Conservation (phyloP, 2,113 vertebrate species). For the Toxotes jaculatrix region DNA sequence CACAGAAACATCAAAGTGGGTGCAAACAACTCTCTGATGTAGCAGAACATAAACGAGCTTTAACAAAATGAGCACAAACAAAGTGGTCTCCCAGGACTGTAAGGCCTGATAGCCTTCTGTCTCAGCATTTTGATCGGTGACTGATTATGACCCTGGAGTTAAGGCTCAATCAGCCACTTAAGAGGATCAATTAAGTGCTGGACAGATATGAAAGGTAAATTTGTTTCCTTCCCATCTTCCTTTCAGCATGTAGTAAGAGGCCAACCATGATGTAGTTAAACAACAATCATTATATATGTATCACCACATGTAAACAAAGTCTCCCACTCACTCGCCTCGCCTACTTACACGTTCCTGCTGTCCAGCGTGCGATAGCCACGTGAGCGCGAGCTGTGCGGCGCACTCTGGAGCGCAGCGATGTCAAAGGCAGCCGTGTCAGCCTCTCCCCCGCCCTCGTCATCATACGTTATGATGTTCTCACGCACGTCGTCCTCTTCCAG, state of each 20-base stretch:
- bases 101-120: slow-evolving; percentile 61
- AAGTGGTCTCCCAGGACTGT: slow-evolving; percentile 62
- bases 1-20: slow-evolving; percentile 74
- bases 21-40: slow-evolving; percentile 64
- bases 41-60: slow-evolving; percentile 55
- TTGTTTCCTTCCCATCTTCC: slow-evolving; percentile 25
- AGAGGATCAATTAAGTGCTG: slow-evolving; percentile 60
- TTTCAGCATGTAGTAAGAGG: slow-evolving; percentile 4
- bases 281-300: not conserved
- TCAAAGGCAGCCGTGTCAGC: slow-evolving; percentile 95
- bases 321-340: not conserved
- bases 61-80: slow-evolving; percentile 63
- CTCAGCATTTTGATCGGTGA: slow-evolving; percentile 57
- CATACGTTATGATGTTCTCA: slow-evolving; percentile 94
- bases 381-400: slow-evolving; percentile 81
- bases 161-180: slow-evolving; percentile 33
- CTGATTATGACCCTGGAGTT: slow-evolving; percentile 53
- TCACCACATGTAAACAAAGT: not conserved
- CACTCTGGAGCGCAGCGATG: slow-evolving; percentile 90
- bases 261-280: slow-evolving; percentile 31
- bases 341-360: slow-evolving; percentile 85
- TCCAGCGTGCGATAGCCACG: slow-evolving; percentile 84
- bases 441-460: slow-evolving; percentile 91
- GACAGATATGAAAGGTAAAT: slow-evolving; percentile 44
- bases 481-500: slow-evolving; percentile 92